Conservation (phyloP, 2,888 invertebrate species). For the Idaea straminata region DNA sequence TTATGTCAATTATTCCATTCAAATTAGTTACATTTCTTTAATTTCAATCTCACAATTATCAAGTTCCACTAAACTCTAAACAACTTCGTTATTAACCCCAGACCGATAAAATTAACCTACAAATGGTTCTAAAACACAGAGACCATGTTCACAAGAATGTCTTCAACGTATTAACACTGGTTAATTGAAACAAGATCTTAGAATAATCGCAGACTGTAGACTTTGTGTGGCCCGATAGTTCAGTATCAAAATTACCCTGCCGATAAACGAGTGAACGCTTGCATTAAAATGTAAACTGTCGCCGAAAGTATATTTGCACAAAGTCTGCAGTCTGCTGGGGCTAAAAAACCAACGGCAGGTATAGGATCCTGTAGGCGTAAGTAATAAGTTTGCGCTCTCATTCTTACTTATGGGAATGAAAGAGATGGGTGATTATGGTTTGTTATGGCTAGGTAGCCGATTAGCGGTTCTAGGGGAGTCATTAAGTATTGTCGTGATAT, state of each 20-base stretch:
- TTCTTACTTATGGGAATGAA: constrained; percentile 31
- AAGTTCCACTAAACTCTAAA: constrained; percentile 6
- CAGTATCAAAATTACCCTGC: background rate
- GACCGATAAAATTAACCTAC: constrained; percentile 12
- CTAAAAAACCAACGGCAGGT: constrained; percentile 47
- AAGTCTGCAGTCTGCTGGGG: background rate
- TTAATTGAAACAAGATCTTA: constrained; percentile 67
- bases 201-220: background rate
- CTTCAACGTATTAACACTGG: constrained; percentile 24
- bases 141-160: constrained; percentile 15
- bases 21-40: constrained; percentile 1
- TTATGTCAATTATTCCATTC: constrained; percentile 1
- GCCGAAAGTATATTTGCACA: background rate
- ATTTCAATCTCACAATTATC: background rate
- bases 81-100: constrained; percentile 9
- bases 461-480: constrained; percentile 32
- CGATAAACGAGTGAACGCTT: background rate
- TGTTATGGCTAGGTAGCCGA: constrained; percentile 31
- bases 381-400: constrained; percentile 41
- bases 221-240: background rate
- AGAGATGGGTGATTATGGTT: constrained; percentile 41
- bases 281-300: background rate
- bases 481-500: constrained; percentile 25
- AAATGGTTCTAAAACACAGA: constrained; percentile 15
- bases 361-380: constrained; percentile 53